A percentile compares a stretch with the other conserved stretches of the same genome.
These are phyloP conservation scores for Arvicanthis niloticus DNA, from an alignment of 2,113 vertebrate species.

Conservation along the genomic window DNA sequence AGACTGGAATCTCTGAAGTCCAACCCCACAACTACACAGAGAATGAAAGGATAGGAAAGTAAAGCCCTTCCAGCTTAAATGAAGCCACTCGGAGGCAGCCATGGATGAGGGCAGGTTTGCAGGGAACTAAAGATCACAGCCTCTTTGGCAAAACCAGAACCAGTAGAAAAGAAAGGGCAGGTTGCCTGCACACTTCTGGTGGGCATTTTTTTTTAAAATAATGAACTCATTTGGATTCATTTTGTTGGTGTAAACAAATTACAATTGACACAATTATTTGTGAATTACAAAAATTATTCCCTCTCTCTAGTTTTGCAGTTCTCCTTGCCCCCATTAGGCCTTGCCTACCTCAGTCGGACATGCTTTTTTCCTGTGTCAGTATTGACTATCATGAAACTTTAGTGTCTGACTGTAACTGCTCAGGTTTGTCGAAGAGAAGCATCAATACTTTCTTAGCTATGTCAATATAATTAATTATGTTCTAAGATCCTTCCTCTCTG, in stretches of 20 bases:
- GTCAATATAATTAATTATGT: background rate
- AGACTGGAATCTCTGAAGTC: background rate
- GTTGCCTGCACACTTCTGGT: background rate
- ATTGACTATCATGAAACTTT: background rate
- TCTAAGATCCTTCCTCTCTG: background rate
- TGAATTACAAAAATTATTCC: background rate
- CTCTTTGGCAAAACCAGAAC: background rate
- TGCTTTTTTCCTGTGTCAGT: background rate
- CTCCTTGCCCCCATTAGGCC: background rate
- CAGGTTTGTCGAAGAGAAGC: background rate
- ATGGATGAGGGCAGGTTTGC: background rate
- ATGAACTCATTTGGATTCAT: background rate
- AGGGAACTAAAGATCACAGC: background rate
- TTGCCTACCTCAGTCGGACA: background rate
- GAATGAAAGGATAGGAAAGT: background rate
- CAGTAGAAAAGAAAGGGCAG: background rate
- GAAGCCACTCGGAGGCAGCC: background rate
- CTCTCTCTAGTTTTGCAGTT: background rate
- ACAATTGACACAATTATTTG: slow-evolving; percentile 1
- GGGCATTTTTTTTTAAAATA: background rate
- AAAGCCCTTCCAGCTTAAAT: background rate
- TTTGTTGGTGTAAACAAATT: background rate
- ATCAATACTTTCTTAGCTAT: background rate
- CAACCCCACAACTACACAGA: background rate
- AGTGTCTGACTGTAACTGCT: background rate